These are phyloP conservation scores for Paedocypris micromegethes DNA, from an alignment of 2,797 vertebrate genomes.

Conservation along the genomic window DNA sequence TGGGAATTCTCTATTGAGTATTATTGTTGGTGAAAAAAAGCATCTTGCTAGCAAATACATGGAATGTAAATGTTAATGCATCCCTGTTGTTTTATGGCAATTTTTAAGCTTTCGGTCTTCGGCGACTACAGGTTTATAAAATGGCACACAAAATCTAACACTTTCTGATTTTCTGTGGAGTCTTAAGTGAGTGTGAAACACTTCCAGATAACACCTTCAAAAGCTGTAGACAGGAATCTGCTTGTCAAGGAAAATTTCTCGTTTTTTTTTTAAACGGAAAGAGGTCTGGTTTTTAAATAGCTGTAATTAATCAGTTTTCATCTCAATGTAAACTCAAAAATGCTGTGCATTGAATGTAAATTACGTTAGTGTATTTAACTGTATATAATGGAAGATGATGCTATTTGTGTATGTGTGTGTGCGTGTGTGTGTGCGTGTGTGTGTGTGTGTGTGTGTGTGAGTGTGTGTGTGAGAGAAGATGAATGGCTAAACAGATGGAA, in stretches of 20 bases:
- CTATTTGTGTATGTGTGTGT: too few relatives aligned
- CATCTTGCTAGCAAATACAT: background rate
- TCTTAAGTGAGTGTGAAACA: conserved; percentile 25
- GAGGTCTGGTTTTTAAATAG: conserved; percentile 50
- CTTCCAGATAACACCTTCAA: conserved; percentile 14
- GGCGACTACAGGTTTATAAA: conserved; percentile 1
- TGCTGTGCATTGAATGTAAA: background rate
- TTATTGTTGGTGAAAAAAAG: conserved; percentile 15
- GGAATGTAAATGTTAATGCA: conserved; percentile 13
- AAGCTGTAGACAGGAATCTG: conserved; percentile 42
- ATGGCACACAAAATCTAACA: background rate
- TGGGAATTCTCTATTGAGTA: too few relatives aligned
- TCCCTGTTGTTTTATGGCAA: conserved; percentile 8
- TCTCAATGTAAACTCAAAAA: background rate
- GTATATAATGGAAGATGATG: too few relatives aligned
- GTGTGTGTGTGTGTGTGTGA: too few relatives aligned
- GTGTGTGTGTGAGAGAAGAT: too few relatives aligned
- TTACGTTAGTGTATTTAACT: background rate
- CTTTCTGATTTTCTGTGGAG: conserved; percentile 10
- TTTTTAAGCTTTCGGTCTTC: conserved; percentile 8
- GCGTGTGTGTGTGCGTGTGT: too few relatives aligned
- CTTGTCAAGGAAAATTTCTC: conserved; percentile 29
- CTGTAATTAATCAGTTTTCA: background rate
- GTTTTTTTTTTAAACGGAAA: conserved; percentile 43
- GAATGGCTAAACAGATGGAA: too few relatives aligned